These are phyloP conservation scores for Pogonomyrmex californicus DNA, from an alignment of 1,140 invertebrate species.

Conservation along the genomic window DNA sequence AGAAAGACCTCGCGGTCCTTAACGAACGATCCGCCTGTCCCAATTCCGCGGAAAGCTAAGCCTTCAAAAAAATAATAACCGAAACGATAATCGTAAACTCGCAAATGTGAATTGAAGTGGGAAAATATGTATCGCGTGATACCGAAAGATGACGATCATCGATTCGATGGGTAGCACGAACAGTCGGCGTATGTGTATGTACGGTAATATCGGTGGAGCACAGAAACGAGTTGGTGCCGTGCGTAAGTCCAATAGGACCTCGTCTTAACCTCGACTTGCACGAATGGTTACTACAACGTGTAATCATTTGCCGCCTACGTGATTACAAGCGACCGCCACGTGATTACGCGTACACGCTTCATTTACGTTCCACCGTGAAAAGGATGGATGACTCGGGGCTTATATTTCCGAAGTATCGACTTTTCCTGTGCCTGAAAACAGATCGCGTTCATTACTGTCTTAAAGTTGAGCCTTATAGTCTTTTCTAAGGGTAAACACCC, in stretches of 20 bases:
- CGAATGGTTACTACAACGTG: background rate
- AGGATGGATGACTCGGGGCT: background rate
- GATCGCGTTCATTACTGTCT: constrained; percentile 16
- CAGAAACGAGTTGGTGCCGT: background rate
- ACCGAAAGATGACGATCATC: constrained; percentile 21
- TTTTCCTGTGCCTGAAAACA: constrained; percentile 31
- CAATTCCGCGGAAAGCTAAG: background rate
- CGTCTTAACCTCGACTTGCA: background rate
- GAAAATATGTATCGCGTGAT: constrained; percentile 43
- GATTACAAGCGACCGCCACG: constrained; percentile 6
- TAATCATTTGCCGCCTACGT: background rate
- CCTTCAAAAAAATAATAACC: background rate
- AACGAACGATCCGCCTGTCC: background rate
- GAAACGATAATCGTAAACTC: background rate
- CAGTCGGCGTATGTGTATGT: background rate
- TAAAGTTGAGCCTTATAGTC: background rate
- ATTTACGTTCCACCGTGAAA: constrained; percentile 22
- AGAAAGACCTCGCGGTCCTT: background rate
- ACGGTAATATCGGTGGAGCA: background rate
- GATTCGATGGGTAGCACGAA: constrained; percentile 24
- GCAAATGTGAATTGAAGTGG: constrained; percentile 31
- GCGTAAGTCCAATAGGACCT: background rate
- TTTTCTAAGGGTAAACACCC: background rate
- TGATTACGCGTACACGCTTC: constrained; percentile 2
- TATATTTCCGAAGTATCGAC: constrained; percentile 51